phyloP scores from a whole-genome alignment of 2,113 vertebrate species.

The Takifugu bimaculatus region DNA sequence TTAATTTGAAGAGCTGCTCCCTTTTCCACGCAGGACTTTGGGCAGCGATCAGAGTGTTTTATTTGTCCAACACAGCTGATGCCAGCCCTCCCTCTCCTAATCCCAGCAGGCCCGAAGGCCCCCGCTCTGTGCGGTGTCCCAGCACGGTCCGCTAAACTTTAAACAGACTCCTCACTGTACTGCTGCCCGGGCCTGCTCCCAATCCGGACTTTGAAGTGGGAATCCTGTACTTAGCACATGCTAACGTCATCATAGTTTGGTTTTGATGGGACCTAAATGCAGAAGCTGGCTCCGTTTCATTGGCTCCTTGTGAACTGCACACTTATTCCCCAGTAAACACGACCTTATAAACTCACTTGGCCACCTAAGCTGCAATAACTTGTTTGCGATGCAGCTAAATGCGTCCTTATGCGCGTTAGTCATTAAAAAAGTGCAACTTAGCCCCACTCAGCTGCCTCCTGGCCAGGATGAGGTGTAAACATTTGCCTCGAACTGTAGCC shows the following conservation, averaged over 20 bases:
- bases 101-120: slow-evolving; percentile 42
- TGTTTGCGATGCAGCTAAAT: slow-evolving; percentile 4
- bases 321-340: slow-evolving; percentile 28
- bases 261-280: slow-evolving; percentile 55
- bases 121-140: slow-evolving; percentile 55
- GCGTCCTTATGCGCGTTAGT: slow-evolving; percentile 9
- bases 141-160: slow-evolving; percentile 53
- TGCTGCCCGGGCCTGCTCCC: slow-evolving; percentile 16
- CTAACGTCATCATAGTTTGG: slow-evolving; percentile 50
- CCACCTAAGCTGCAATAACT: slow-evolving; percentile 29
- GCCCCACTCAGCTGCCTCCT: not conserved
- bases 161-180: slow-evolving; percentile 59
- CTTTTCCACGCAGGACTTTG: slow-evolving; percentile 52
- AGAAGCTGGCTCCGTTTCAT: slow-evolving; percentile 20
- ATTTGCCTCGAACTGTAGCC: not conserved
- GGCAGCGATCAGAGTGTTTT: slow-evolving; percentile 44
- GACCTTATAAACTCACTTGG: slow-evolving; percentile 17
- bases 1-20: slow-evolving; percentile 44
- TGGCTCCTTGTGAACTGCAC: slow-evolving; percentile 35
- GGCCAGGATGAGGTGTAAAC: not conserved
- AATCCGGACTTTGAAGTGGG: slow-evolving; percentile 63
- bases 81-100: slow-evolving; percentile 46
- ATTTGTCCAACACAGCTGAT: slow-evolving; percentile 36
- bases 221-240: slow-evolving; percentile 49
- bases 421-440: slow-evolving; percentile 2